Evolutionary conservation across 2,797 vertebrate species (phyloP).

Genomic region (Chelmon rostratus): DNA sequence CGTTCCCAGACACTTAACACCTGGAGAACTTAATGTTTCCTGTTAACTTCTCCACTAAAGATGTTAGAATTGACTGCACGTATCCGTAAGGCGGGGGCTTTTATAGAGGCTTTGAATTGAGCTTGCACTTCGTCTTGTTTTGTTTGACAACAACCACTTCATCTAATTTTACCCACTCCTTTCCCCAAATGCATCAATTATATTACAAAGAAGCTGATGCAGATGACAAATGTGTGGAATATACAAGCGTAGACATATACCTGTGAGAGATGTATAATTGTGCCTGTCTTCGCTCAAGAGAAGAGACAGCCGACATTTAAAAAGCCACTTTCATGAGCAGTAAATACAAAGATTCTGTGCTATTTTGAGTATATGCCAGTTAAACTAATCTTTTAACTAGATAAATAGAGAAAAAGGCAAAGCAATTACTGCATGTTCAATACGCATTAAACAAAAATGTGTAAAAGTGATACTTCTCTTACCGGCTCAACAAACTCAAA

Average conservation of each 20-base stretch:
- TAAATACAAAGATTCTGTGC: slow-evolving; percentile 17
- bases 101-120: slow-evolving; percentile 42
- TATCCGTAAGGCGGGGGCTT: slow-evolving; percentile 21
- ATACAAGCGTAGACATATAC: neutral
- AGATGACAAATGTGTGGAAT: slow-evolving; percentile 39
- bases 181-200: slow-evolving; percentile 29
- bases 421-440: slow-evolving; percentile 26
- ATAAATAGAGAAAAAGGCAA: slow-evolving; percentile 18
- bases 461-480: slow-evolving; percentile 65
- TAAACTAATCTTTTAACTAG: slow-evolving; percentile 26
- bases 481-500: slow-evolving; percentile 99
- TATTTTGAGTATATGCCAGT: slow-evolving; percentile 4
- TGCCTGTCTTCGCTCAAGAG: slow-evolving; percentile 16
- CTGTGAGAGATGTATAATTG: slow-evolving; percentile 26
- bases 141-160: slow-evolving; percentile 50
- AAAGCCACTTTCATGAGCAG: slow-evolving; percentile 36
- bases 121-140: slow-evolving; percentile 49
- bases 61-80: slow-evolving; percentile 49
- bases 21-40: slow-evolving; percentile 58
- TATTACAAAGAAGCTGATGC: slow-evolving; percentile 30
- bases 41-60: slow-evolving; percentile 42
- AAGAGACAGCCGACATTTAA: slow-evolving; percentile 32
- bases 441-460: slow-evolving; percentile 12
- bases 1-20: slow-evolving; percentile 62
- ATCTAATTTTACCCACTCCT: slow-evolving; percentile 41